These are phyloP conservation scores for Ectemnius cavifrons DNA, from an alignment of 2,888 invertebrate genomes.

Conservation along the genomic window DNA sequence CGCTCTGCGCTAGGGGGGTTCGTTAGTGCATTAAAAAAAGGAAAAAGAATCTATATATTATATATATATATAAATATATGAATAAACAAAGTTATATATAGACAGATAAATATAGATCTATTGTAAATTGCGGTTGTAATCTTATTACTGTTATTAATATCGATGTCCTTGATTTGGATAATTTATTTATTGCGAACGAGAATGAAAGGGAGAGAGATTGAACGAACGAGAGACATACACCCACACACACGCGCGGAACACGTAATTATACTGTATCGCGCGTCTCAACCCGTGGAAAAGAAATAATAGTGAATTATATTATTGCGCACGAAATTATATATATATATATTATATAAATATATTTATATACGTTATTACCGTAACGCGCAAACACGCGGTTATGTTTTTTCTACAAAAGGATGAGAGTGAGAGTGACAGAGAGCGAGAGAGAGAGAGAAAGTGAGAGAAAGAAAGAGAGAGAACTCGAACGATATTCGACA, in stretches of 20 bases:
- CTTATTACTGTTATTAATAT: conserved; percentile 66
- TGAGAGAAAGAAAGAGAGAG: conserved; percentile 47
- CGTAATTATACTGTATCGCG: conserved; percentile 56
- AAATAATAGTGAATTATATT: conserved; percentile 60
- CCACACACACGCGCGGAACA: no score
- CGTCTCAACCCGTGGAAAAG: conserved; percentile 22
- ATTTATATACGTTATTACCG: conserved; percentile 64
- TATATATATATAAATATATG: conserved; percentile 48
- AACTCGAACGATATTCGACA: conserved; percentile 29
- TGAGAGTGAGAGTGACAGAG: conserved; percentile 20
- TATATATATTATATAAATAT: conserved; percentile 51
- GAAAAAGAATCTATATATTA: conserved; percentile 49
- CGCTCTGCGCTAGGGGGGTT: conserved; percentile 55
- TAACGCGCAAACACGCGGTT: conserved; percentile 36
- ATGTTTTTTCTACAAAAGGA: background rate
- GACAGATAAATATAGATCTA: conserved; percentile 59
- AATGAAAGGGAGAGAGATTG: conserved; percentile 43
- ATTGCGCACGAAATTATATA: conserved; percentile 61
- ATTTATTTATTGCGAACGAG: conserved; percentile 73
- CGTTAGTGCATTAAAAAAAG: conserved; percentile 63
- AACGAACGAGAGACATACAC: no score
- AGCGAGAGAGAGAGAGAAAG: conserved; percentile 38
- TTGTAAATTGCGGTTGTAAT: conserved; percentile 69
- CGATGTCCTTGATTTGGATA: conserved; percentile 71
- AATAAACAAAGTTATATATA: conserved; percentile 43